Conservation (phyloP, 2,113 vertebrate species). For the Tautogolabrus adspersus region DNA sequence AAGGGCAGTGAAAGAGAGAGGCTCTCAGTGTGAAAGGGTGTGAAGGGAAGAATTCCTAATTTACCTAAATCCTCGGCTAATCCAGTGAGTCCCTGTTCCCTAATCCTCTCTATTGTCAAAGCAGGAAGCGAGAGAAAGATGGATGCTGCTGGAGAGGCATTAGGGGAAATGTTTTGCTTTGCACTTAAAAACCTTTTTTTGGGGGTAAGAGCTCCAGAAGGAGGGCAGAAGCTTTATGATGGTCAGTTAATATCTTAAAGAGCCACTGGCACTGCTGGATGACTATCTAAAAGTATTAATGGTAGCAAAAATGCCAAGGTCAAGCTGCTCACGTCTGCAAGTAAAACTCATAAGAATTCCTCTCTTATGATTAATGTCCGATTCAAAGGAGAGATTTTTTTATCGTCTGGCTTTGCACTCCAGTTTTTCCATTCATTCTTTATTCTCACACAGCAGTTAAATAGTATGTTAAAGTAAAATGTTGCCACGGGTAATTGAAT, state of each 20-base stretch:
- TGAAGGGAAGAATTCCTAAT: constrained; percentile 68
- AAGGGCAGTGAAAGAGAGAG: constrained; percentile 46
- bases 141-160: constrained; percentile 34
- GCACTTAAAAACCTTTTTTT: constrained; percentile 18
- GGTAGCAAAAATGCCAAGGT: constrained; percentile 57
- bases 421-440: background rate
- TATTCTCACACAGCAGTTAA: constrained; percentile 18
- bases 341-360: constrained; percentile 28
- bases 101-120: constrained; percentile 62
- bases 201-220: constrained; percentile 25
- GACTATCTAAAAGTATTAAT: constrained; percentile 48
- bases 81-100: constrained; percentile 61
- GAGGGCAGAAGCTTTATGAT: constrained; percentile 9
- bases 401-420: background rate
- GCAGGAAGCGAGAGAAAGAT: constrained; percentile 25
- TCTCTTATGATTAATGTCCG: constrained; percentile 25
- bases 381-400: background rate
- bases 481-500: constrained; percentile 21
- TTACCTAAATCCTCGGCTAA: constrained; percentile 73
- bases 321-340: constrained; percentile 33
- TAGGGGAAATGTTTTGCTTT: constrained; percentile 20
- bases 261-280: constrained; percentile 36
- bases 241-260: constrained; percentile 34
- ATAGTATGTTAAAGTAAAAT: constrained; percentile 14
- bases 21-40: constrained; percentile 42